phyloP scores from a whole-genome alignment of 2,888 invertebrate species.

The Apotomis capreana region DNA sequence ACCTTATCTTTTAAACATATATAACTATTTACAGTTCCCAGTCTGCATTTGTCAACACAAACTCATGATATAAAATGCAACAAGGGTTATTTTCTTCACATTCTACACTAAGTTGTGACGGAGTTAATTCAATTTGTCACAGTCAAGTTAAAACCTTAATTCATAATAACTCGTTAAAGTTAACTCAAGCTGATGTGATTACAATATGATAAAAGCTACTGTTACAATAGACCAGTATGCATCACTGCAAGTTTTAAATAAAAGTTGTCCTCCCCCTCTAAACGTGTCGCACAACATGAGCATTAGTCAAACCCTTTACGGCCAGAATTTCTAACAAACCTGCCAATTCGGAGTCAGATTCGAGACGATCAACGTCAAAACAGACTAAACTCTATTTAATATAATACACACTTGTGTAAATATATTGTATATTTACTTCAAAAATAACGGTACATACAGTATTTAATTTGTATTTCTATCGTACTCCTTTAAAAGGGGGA shows the following conservation, averaged over 20 bases:
- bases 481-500: slow-evolving; percentile 72
- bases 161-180: slow-evolving; percentile 67
- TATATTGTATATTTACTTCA: slow-evolving; percentile 84
- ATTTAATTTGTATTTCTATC: slow-evolving; percentile 81
- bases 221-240: slow-evolving; percentile 74
- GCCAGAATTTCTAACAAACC: slow-evolving; percentile 51
- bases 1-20: slow-evolving; percentile 81
- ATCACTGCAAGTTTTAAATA: slow-evolving; percentile 70
- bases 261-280: slow-evolving; percentile 77
- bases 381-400: slow-evolving; percentile 69
- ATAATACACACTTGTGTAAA: slow-evolving; percentile 82
- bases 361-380: slow-evolving; percentile 53
- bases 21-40: slow-evolving; percentile 82
- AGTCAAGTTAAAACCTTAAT: slow-evolving; percentile 73
- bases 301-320: slow-evolving; percentile 52
- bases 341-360: slow-evolving; percentile 45
- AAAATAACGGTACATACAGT: slow-evolving; percentile 84
- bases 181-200: slow-evolving; percentile 77
- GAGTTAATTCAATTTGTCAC: slow-evolving; percentile 79
- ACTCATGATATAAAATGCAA: slow-evolving; percentile 81
- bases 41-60: slow-evolving; percentile 81
- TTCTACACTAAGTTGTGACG: slow-evolving; percentile 81
- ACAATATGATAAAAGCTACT: slow-evolving; percentile 80
- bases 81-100: slow-evolving; percentile 76
- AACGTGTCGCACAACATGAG: slow-evolving; percentile 57